A percentile compares a stretch with the other conserved stretches of the same genome.
These are phyloP conservation scores for Nebria brevicollis DNA, from an alignment of 2,888 invertebrate species.

Conservation along the genomic window DNA sequence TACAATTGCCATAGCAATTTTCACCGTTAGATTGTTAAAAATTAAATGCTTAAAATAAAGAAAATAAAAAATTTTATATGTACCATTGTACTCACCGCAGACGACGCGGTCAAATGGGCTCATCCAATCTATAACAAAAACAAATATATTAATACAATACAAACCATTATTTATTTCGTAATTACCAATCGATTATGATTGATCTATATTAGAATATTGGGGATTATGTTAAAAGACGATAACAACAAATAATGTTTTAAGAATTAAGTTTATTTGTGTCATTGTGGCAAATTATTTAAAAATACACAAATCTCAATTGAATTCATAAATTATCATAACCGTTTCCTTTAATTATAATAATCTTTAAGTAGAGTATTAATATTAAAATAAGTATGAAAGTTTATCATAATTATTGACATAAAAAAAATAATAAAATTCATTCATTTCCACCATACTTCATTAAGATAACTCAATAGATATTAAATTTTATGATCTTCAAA, in stretches of 20 bases:
- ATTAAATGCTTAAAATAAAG: constrained; percentile 61
- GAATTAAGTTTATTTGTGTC: background rate
- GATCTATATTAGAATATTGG: too few relatives aligned
- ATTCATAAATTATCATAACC: background rate
- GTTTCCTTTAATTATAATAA: background rate
- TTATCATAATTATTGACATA: background rate
- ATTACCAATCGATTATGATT: too few relatives aligned
- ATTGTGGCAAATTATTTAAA: background rate
- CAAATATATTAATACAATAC: constrained; percentile 5
- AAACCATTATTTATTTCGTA: too few relatives aligned
- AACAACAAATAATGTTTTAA: background rate
- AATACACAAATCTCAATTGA: background rate
- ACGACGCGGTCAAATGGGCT: constrained; percentile 94
- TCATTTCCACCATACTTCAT: background rate
- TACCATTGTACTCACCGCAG: constrained; percentile 92
- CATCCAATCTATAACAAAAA: constrained; percentile 90
- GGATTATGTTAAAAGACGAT: background rate
- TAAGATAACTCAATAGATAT: background rate
- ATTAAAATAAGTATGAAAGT: background rate
- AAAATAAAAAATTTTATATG: background rate
- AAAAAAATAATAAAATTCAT: background rate
- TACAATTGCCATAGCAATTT: constrained; percentile 16
- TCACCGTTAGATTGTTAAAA: constrained; percentile 9
- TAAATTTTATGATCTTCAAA: background rate
- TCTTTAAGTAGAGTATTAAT: background rate